phyloP scores from a whole-genome alignment of 2,113 vertebrate species.

The Aphyosemion australe region DNA sequence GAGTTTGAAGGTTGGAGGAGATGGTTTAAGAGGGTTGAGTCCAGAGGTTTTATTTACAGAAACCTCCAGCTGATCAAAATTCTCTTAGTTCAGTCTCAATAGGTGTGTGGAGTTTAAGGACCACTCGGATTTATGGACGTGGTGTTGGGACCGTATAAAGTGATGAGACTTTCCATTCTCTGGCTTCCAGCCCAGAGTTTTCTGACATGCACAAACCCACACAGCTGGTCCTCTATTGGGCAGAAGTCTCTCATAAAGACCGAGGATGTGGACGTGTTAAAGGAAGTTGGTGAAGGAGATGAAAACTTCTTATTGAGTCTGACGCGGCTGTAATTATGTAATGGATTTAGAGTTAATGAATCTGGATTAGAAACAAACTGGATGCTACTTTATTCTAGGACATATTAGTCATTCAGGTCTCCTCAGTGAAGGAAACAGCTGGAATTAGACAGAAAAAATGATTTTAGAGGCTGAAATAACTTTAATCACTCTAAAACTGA shows the following conservation, averaged over 20 bases:
- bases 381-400: constrained; percentile 29
- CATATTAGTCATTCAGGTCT: background rate
- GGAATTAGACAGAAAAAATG: too few species aligned
- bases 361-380: constrained; percentile 60
- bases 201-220: background rate
- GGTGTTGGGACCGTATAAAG: constrained; percentile 17
- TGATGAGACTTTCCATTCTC: constrained; percentile 8
- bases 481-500: too few species aligned
- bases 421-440: too few species aligned
- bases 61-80: constrained; percentile 18
- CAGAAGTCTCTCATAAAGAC: constrained; percentile 10
- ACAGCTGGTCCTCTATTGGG: constrained; percentile 5
- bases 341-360: constrained; percentile 58
- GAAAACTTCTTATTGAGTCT: constrained; percentile 38
- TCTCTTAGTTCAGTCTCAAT: constrained; percentile 4
- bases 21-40: constrained; percentile 9
- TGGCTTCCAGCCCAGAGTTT: background rate
- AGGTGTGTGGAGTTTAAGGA: constrained; percentile 32
- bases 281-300: constrained; percentile 11
- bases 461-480: too few species aligned
- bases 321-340: constrained; percentile 38
- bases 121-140: constrained; percentile 47
- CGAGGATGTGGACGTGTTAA: background rate
- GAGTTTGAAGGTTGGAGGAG: constrained; percentile 1
- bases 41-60: constrained; percentile 3